Evolutionary conservation across 2,888 invertebrate genomes (phyloP).

Genomic region (Muschampia plurimacula): DNA sequence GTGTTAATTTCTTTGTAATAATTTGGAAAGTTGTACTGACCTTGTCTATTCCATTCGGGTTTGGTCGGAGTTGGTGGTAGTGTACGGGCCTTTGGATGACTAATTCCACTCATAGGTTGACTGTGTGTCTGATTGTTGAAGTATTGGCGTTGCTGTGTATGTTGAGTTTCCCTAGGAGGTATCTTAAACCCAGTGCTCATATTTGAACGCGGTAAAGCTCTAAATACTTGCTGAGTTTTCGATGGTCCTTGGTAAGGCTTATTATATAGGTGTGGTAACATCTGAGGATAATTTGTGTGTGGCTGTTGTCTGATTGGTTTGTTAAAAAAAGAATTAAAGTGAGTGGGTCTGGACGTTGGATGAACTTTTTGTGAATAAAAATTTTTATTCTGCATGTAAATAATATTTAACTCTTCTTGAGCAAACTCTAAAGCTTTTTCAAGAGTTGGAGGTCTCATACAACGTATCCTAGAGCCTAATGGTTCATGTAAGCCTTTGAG

Average conservation of each 20-base stretch:
- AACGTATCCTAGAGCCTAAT: slow-evolving; percentile 14
- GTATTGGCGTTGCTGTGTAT: not conserved
- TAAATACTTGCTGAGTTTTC: slow-evolving; percentile 4
- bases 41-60: too few species aligned
- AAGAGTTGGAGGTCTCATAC: slow-evolving; percentile 15
- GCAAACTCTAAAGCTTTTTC: slow-evolving; percentile 15
- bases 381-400: slow-evolving; percentile 26
- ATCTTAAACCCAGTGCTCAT: slow-evolving; percentile 21
- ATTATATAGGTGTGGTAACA: not conserved
- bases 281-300: not conserved
- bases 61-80: too few species aligned
- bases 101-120: too few species aligned
- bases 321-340: too few species aligned
- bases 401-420: slow-evolving; percentile 16
- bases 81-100: too few species aligned
- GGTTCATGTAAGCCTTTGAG: slow-evolving; percentile 21
- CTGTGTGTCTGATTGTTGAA: too few species aligned
- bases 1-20: too few species aligned
- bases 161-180: slow-evolving; percentile 11
- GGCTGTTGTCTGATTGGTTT: too few species aligned
- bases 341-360: too few species aligned
- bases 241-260: not conserved
- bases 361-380: too few species aligned
- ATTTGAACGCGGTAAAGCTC: slow-evolving; percentile 15
- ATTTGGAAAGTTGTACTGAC: too few species aligned